phyloP scores from a whole-genome alignment of 2,888 invertebrate genomes.

The Holacanthella duospinosa region DNA sequence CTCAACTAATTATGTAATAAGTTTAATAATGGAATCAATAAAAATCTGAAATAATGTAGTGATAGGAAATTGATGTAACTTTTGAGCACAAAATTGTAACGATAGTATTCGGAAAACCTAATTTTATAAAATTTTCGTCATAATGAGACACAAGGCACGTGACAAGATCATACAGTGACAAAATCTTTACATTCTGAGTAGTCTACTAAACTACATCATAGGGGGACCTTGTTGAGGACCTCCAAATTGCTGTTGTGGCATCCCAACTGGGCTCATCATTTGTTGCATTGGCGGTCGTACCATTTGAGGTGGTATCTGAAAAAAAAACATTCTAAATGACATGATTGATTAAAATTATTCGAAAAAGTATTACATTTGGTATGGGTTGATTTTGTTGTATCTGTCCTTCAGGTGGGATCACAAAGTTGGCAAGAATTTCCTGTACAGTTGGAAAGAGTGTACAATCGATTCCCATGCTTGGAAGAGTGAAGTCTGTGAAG shows the following conservation, averaged over 20 bases:
- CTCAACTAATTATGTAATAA: too few species aligned
- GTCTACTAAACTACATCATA: too few species aligned
- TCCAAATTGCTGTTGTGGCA: neutral
- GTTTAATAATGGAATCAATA: too few species aligned
- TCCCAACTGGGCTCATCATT: neutral
- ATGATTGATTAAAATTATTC: neutral
- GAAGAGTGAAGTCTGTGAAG: conserved; percentile 60
- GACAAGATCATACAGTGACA: too few species aligned
- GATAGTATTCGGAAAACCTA: too few species aligned
- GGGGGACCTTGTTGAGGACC: neutral
- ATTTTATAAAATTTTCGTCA: too few species aligned
- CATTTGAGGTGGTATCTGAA: conserved; percentile 24
- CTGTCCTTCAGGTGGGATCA: conserved; percentile 66
- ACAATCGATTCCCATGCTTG: conserved; percentile 57
- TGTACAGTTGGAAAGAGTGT: conserved; percentile 83
- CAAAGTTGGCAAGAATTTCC: conserved; percentile 73
- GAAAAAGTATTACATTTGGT: neutral
- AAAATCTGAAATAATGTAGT: too few species aligned
- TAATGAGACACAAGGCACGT: too few species aligned
- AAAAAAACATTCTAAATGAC: neutral
- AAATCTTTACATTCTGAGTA: too few species aligned
- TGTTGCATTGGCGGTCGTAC: conserved; percentile 14
- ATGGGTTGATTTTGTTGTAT: neutral
- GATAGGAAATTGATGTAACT: too few species aligned
- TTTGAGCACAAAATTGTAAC: too few species aligned